Evolutionary conservation across 2,888 invertebrate species (phyloP), one percentile per base, ranked within the genome.

Genomic region (Tinea semifulvella): DNA sequence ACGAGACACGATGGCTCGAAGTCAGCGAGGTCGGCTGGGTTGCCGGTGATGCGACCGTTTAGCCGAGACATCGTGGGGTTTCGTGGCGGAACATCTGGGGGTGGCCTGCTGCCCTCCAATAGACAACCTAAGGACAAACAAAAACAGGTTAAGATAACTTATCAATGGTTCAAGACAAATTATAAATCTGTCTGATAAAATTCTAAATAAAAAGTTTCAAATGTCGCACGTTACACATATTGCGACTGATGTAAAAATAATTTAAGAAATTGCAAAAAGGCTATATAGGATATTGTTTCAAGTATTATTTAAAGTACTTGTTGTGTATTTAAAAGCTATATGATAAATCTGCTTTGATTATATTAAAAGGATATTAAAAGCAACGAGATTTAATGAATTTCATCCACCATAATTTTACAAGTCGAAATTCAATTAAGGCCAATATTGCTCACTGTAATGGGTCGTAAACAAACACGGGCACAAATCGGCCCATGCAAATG

Each of bases 1-100:
- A 94, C 93, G 63, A 94, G 87, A 73, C 94, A 94, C 67, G 93
- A 91, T 57, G 94, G 92, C 76, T 94, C 94, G 74, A 93, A 92
- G 75, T 94, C 94, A 56, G 80, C 84, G 55, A 88, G 81, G 68
- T 88, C 88, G 57, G 87, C 88, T 56, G 90, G 90, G 76, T 91
- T 91, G 68, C 89, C 89, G 67, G 90, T 89, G 76, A 92, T 86
- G 70, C 93, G 89, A 72, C 92, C 92, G 86, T 93, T 93, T 73
- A 92, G 86, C 66, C 94, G 89, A 82, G 87, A 92, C 93, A 93
- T 94, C 81, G 92, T 92, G 61, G 92, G 91, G 82, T 92, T 93
- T 49, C 82, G 70, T 65, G 93, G 88, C 56, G 93, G 93, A 72
- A 93, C 93, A 82, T 93, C 92, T 85, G 93, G 93, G 70, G 93